phyloP scores from a whole-genome alignment of 2,888 invertebrate genomes.

The Agapostemon virescens region DNA sequence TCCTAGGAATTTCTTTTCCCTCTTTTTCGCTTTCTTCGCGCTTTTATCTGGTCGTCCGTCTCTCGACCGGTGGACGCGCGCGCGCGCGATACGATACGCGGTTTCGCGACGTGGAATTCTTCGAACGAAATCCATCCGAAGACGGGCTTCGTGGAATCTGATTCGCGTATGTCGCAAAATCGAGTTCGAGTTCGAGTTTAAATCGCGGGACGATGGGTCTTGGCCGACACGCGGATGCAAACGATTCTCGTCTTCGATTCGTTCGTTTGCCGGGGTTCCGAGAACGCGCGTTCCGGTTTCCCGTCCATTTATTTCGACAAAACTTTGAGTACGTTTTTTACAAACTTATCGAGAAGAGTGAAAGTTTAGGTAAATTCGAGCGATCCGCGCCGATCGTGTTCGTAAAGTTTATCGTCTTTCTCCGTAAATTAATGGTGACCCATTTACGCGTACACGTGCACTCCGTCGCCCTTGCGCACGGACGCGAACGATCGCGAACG shows the following conservation, averaged over 20 bases:
- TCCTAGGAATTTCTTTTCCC: neutral
- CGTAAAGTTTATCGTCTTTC: neutral
- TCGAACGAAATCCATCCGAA: neutral
- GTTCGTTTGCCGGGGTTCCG: too few relatives aligned
- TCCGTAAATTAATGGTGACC: neutral
- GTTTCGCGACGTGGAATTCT: neutral
- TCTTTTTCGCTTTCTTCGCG: neutral
- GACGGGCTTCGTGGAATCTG: neutral
- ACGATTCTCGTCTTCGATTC: neutral
- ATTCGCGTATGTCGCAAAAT: neutral
- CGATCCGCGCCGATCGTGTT: neutral
- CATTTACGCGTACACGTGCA: neutral
- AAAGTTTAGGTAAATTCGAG: neutral
- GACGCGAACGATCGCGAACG: too few relatives aligned
- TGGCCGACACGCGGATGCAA: neutral
- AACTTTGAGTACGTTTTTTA: neutral
- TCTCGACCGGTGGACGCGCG: neutral
- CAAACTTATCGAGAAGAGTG: neutral
- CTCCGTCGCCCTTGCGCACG: too few relatives aligned
- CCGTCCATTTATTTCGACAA: neutral
- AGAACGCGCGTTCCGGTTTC: too few relatives aligned
- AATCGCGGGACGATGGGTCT: neutral
- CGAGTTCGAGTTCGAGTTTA: neutral
- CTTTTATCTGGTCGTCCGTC: neutral
- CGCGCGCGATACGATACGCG: neutral